Evolutionary conservation across 2,888 invertebrate species (phyloP), one percentile per base, ranked within the genome.

Genomic region (Limnephilus lunatus): DNA sequence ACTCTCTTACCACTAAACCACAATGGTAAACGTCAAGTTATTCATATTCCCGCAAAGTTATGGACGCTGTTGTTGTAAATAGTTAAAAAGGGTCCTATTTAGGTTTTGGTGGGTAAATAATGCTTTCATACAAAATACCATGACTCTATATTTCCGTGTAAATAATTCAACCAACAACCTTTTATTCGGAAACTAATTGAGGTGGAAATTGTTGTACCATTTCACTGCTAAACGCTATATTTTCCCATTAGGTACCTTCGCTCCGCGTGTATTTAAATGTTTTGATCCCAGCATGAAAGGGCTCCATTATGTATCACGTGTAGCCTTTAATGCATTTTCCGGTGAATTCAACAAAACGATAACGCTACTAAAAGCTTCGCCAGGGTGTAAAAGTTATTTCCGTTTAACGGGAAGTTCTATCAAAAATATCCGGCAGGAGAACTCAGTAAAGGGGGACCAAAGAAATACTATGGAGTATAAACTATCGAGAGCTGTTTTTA

Each of bases 291-390:
- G 48, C 68, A 68, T 68, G 53, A 87, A 87, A 35, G n/a, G 68
- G 68, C 31, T 68, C 87, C 68, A 68, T 87, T 87, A 87, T 87
- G 25, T 68, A 53, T 53, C 53, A 68, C 87, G 87, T 31, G 87
- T 30, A 87, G 88, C 88, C 83, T 91, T 91, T 91, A 91, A 91
- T 91, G 91, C 82, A 89, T 91, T 89, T 91, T 91, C 91, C 91
- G 91, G 91, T 91, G 48, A 86, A 91, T 91, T 91, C 91, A 89
- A 89, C 91, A 89, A 82, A 88, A 83, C 83, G 32, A 89, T 91
- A 82, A 81, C 48, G 81, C 82, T 31, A 31, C 88, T 91, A 91
- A 91, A 91, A 91, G 91, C 91, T 53, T 35, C 82, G 82, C 32
- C 68, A 32, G 19, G 53, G 85, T 83, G 85, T 85, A 85, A 90